Evolutionary conservation across 2,797 vertebrate species (phyloP).

Genomic region (Potorous gilbertii): DNA sequence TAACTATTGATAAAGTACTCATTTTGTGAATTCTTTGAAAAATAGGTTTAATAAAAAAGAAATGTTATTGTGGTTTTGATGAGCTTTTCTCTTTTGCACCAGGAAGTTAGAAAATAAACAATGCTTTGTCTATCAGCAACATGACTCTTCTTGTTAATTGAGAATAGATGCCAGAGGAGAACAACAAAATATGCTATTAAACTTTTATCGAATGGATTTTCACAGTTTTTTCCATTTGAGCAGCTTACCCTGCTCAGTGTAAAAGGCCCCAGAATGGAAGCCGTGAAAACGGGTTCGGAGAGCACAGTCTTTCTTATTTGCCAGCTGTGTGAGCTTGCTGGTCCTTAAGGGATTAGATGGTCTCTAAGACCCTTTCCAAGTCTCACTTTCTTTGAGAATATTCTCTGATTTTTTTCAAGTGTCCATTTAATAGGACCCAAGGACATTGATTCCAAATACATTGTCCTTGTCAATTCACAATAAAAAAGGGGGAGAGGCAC

Average conservation of each 20-base stretch:
- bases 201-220: background rate
- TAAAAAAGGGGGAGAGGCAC: background rate
- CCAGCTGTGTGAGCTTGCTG: background rate
- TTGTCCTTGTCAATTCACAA: background rate
- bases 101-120: constrained; percentile 32
- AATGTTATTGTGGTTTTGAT: constrained; percentile 43
- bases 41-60: constrained; percentile 61
- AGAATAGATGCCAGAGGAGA: background rate
- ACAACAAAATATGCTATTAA: background rate
- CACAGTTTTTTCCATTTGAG: background rate
- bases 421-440: background rate
- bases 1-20: constrained; percentile 52
- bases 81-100: constrained; percentile 31
- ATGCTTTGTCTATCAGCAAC: background rate
- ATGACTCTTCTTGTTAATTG: constrained; percentile 2
- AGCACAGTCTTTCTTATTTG: background rate
- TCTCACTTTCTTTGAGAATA: background rate
- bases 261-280: background rate
- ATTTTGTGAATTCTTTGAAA: constrained; percentile 69
- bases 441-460: background rate
- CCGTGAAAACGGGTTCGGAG: background rate
- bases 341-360: background rate
- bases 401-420: background rate
- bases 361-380: background rate
- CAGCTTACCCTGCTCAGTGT: background rate